Evolutionary conservation across 1,140 invertebrate genomes (phyloP).

Genomic region (Papilio aristodemus): DNA sequence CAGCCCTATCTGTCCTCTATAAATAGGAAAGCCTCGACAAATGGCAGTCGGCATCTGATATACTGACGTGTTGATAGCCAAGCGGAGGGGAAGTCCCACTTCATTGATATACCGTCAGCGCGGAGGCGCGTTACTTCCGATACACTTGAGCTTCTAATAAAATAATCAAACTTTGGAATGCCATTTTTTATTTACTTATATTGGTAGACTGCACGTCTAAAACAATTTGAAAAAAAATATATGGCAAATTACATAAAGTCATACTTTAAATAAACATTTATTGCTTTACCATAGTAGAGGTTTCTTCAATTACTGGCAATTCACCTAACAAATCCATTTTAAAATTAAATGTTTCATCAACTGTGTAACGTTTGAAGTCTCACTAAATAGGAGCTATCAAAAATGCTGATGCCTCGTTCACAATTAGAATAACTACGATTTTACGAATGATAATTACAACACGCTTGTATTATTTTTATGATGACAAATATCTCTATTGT

Average conservation of each 20-base stretch:
- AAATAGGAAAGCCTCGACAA: slow-evolving; percentile 49
- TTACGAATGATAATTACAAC: not conserved
- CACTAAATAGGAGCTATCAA: not conserved
- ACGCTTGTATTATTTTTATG: not conserved
- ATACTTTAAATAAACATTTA: too few species aligned
- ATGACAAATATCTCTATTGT: not conserved
- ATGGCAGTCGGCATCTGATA: slow-evolving; percentile 50
- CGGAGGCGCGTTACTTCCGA: slow-evolving; percentile 14
- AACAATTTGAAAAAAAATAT: not conserved
- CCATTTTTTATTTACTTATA: not conserved
- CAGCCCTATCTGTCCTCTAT: slow-evolving; percentile 43
- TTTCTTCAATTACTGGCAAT: too few species aligned
- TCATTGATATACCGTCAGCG: slow-evolving; percentile 40
- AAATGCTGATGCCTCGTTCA: not conserved
- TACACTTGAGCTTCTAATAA: slow-evolving; percentile 5
- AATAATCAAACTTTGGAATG: slow-evolving; percentile 1
- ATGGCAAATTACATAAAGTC: too few species aligned
- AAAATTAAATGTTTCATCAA: slow-evolving; percentile 1
- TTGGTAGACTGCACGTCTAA: too few species aligned
- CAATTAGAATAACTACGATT: not conserved
- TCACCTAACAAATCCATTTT: too few species aligned
- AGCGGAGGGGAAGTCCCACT: slow-evolving; percentile 42
- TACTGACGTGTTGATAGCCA: slow-evolving; percentile 50
- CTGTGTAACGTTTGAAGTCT: not conserved
- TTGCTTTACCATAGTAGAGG: too few species aligned